Conservation (phyloP, 2,113 vertebrate genomes). For the Corythaeola cristata region DNA sequence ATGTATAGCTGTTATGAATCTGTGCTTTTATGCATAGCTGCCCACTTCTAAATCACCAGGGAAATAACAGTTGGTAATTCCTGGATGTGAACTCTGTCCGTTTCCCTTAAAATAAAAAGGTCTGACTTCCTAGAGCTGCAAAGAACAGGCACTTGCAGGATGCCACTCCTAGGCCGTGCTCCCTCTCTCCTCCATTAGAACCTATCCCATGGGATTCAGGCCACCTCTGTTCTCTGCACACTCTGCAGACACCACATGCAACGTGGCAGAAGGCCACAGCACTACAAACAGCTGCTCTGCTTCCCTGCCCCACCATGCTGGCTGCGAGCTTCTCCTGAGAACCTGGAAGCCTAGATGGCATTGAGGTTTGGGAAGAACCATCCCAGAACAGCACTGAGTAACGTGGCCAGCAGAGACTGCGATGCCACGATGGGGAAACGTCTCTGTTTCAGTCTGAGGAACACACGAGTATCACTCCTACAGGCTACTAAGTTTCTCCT, state of each 20-base stretch:
- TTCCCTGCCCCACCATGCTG: background rate
- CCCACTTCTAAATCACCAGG: background rate
- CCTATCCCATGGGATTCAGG: background rate
- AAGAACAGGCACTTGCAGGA: background rate
- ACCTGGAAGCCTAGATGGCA: background rate
- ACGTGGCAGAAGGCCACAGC: background rate
- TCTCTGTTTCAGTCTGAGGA: background rate
- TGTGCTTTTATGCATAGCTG: background rate
- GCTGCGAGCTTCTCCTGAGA: background rate
- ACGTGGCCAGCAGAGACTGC: accelerated
- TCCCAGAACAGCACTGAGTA: background rate
- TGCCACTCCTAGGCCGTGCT: background rate
- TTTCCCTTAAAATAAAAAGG: background rate
- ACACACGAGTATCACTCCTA: accelerated
- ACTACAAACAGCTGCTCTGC: background rate
- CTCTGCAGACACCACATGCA: background rate
- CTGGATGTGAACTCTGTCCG: background rate
- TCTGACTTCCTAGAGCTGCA: background rate
- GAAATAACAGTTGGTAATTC: background rate
- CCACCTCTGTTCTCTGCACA: background rate
- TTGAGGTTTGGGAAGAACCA: background rate
- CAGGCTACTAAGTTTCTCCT: background rate
- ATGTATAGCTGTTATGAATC: background rate
- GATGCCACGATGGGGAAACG: background rate
- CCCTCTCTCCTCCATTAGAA: background rate